phyloP scores from a whole-genome alignment of 2,113 vertebrate genomes.

The Progne subis region DNA sequence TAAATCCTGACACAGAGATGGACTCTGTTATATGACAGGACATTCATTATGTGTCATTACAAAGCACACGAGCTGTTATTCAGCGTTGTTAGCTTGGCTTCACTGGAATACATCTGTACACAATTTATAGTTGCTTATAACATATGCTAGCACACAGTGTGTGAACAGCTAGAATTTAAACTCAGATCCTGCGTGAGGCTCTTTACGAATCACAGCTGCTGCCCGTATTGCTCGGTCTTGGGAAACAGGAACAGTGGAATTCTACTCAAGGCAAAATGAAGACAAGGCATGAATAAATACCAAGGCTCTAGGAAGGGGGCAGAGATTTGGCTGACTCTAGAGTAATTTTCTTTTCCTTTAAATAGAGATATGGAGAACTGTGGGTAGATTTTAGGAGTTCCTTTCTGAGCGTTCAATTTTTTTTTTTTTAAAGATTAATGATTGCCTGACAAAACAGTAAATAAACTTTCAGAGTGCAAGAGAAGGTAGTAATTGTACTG shows the following conservation, averaged over 20 bases:
- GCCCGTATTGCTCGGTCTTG: not conserved
- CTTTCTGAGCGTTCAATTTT: not conserved
- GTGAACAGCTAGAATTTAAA: slow-evolving; percentile 44
- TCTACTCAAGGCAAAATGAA: not conserved
- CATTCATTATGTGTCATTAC: slow-evolving; percentile 53
- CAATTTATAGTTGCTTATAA: slow-evolving; percentile 41
- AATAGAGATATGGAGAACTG: not conserved
- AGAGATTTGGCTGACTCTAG: not conserved
- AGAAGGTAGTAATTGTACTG: not conserved
- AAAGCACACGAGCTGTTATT: slow-evolving; percentile 24
- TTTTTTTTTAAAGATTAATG: not conserved
- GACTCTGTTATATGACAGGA: not conserved
- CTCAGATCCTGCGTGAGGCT: slow-evolving; percentile 3
- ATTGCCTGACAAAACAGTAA: slow-evolving; percentile 12
- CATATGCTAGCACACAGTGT: slow-evolving; percentile 36
- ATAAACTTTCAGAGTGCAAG: not conserved
- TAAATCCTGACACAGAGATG: not conserved
- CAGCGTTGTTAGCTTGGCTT: not conserved
- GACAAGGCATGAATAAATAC: not conserved
- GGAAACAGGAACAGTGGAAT: not conserved
- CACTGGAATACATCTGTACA: slow-evolving; percentile 47
- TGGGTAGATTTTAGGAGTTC: not conserved
- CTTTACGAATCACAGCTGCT: not conserved
- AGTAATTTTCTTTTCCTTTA: not conserved
- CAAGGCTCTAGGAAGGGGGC: not conserved